Evolutionary conservation across 2,888 invertebrate species (phyloP).

Genomic region (Monopis laevigella): DNA sequence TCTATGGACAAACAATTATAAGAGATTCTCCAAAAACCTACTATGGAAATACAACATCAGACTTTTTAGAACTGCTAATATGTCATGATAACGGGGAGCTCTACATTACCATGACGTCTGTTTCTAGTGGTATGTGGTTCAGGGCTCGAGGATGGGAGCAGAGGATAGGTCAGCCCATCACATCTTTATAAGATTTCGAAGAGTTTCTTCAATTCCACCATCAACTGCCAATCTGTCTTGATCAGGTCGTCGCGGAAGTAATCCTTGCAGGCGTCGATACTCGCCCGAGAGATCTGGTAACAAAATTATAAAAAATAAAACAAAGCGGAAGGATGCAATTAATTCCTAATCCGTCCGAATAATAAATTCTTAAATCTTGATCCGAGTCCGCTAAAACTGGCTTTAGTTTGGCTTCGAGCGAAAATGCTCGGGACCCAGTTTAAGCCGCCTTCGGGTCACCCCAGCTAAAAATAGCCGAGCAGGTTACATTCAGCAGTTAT

Average conservation of each 20-base stretch:
- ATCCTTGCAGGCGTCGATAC: constrained; percentile 99
- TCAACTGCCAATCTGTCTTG: constrained; percentile 97
- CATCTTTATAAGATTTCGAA: constrained; percentile 95
- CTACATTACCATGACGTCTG: no score
- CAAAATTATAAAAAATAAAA: neutral
- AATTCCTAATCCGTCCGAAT: no score
- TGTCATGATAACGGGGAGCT: no score
- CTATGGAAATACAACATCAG: neutral
- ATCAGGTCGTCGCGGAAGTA: constrained; percentile 98
- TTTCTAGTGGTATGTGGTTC: no score
- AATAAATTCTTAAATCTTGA: no score
- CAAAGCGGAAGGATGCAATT: neutral
- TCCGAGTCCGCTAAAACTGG: constrained; percentile 40
- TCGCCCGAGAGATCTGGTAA: constrained; percentile 91
- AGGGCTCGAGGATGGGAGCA: no score
- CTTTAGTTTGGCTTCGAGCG: constrained; percentile 27
- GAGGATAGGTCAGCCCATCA: no score
- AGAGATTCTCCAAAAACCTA: constrained; percentile 4
- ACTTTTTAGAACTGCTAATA: constrained; percentile 1
- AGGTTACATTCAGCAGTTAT: constrained; percentile 44
- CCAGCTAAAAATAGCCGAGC: constrained; percentile 43
- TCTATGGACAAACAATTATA: no score
- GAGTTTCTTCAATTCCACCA: constrained; percentile 97
- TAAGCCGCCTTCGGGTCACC: constrained; percentile 26
- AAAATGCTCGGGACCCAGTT: constrained; percentile 18